Evolutionary conservation across 2,797 vertebrate species (phyloP).

Genomic region (Periophthalmus magnuspinnatus): DNA sequence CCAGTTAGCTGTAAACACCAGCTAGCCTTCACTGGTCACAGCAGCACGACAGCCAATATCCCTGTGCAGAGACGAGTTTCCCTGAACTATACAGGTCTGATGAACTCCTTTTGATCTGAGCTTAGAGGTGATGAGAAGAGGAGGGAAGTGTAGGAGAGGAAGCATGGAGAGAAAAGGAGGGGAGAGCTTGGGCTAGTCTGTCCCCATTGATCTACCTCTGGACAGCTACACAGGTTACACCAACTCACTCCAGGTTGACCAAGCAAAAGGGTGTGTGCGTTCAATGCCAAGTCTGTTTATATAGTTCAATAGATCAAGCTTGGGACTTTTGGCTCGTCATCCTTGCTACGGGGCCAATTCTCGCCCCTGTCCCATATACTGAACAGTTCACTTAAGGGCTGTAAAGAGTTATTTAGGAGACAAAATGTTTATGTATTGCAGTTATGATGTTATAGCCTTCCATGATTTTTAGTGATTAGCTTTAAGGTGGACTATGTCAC

Average conservation of each 20-base stretch:
- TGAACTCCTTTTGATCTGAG: conserved; percentile 59
- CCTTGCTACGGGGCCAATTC: conserved; percentile 40
- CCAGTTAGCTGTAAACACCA: conserved; percentile 15
- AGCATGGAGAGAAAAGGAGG: not conserved
- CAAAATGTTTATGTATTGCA: not conserved
- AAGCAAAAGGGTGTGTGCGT: conserved; percentile 41
- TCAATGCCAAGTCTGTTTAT: conserved; percentile 60
- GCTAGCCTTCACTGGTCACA: conserved; percentile 13
- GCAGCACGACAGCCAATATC: conserved; percentile 17
- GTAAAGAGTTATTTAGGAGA: not conserved
- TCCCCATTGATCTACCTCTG: conserved; percentile 67
- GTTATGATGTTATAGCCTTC: not conserved
- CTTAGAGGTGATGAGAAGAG: conserved; percentile 55
- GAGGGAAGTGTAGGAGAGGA: not conserved
- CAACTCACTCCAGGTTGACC: conserved; percentile 61
- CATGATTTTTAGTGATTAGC: not conserved
- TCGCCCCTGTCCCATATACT: conserved; percentile 12
- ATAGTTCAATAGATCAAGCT: conserved; percentile 49
- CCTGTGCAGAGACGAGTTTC: conserved; percentile 30
- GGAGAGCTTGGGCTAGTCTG: conserved; percentile 56
- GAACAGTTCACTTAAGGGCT: not conserved
- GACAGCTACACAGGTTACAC: conserved; percentile 70
- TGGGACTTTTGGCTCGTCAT: conserved; percentile 59
- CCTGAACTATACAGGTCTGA: conserved; percentile 42
- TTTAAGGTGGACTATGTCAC: not conserved